phyloP scores from a whole-genome alignment of 1,140 invertebrate genomes.

The Monomorium pharaonis region DNA sequence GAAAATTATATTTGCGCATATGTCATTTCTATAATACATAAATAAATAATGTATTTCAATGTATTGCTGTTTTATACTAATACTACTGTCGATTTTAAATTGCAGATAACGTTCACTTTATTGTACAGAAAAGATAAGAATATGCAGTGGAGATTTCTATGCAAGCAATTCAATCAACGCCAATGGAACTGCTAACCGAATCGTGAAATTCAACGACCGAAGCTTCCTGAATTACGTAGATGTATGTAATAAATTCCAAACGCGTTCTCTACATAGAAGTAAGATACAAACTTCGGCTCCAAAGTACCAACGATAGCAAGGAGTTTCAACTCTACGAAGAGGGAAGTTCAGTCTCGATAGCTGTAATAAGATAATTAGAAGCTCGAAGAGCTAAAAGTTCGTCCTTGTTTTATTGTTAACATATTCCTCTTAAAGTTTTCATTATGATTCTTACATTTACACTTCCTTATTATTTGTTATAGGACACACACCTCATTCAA shows the following conservation, averaged over 20 bases:
- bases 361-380: conserved; percentile 60
- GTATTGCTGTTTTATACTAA: background rate
- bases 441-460: conserved; percentile 6
- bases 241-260: conserved; percentile 52
- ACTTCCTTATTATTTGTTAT: background rate
- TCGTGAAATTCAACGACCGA: conserved; percentile 54
- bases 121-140: background rate
- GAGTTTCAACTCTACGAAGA: conserved; percentile 54
- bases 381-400: conserved; percentile 31
- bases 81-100: background rate
- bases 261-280: conserved; percentile 41
- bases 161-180: conserved; percentile 15
- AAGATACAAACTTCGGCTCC: conserved; percentile 53
- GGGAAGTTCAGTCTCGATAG: conserved; percentile 51
- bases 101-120: background rate
- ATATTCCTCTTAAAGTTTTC: conserved; percentile 10
- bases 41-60: background rate
- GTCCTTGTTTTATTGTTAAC: conserved; percentile 26
- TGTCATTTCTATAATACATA: background rate
- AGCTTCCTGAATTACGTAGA: conserved; percentile 43
- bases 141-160: background rate
- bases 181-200: background rate
- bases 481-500: background rate
- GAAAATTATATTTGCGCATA: background rate
- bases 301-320: conserved; percentile 54